A percentile compares a stretch with the other conserved stretches of the same genome.
phyloP scores from a whole-genome alignment of 2,888 invertebrate species.

The Formica aserva region DNA sequence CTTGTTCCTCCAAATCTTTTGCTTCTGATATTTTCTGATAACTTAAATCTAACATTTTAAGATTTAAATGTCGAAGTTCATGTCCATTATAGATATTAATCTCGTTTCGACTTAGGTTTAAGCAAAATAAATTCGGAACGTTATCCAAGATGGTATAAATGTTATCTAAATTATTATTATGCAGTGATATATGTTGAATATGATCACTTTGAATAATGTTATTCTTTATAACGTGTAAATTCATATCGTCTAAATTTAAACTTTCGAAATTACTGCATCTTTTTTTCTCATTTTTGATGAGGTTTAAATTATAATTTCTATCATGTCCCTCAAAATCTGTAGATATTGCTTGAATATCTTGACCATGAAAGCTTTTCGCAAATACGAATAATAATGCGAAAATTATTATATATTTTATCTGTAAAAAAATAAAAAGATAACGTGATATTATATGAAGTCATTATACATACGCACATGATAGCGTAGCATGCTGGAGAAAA shows the following conservation, averaged over 20 bases:
- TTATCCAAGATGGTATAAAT: neutral
- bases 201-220: neutral
- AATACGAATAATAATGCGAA: too few relatives aligned
- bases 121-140: neutral
- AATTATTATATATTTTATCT: neutral
- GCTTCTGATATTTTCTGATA: neutral
- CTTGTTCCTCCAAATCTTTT: neutral
- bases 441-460: neutral
- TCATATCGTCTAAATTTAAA: neutral
- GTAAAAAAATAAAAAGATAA: conserved; percentile 9
- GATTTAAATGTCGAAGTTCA: neutral
- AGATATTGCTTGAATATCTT: too few relatives aligned
- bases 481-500: neutral
- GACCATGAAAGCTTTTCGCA: too few relatives aligned
- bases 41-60: neutral
- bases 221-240: neutral
- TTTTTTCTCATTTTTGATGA: neutral
- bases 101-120: neutral
- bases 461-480: neutral
- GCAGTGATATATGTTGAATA: neutral
- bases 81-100: neutral
- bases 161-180: neutral
- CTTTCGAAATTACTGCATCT: neutral
- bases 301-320: neutral
- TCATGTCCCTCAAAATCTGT: fast-evolving